Percentiles rank a stretch among this genome's conserved stretches.
Conservation (phyloP, 2,113 vertebrate species). For the Bagarius yarrelli region DNA sequence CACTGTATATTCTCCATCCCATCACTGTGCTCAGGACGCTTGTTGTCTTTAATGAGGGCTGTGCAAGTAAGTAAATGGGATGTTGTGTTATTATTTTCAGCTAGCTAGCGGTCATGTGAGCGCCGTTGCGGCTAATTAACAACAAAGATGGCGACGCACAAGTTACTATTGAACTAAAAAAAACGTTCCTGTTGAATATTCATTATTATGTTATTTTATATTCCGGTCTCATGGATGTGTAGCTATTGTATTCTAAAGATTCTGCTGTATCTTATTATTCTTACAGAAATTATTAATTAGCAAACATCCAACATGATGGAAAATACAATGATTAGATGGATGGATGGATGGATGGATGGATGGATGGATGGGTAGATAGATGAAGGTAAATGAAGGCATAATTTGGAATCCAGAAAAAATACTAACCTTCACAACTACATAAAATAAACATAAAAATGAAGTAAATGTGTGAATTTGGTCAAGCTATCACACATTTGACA, state of each 20-base stretch:
- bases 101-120: neutral
- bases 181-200: neutral
- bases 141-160: neutral
- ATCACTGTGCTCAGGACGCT: neutral
- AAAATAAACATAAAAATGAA: no score
- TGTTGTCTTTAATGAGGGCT: slow-evolving; percentile 30
- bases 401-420: no score
- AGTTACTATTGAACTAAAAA: neutral
- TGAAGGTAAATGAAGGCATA: no score
- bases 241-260: neutral
- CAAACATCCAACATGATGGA: neutral
- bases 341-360: neutral
- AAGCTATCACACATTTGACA: no score
- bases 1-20: neutral
- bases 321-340: neutral
- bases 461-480: no score
- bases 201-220: neutral
- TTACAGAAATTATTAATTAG: neutral
- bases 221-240: neutral
- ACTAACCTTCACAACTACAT: no score
- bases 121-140: slow-evolving; percentile 31
- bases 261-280: neutral
- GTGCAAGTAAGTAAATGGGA: neutral
- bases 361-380: no score
- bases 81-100: neutral